Percentiles rank a stretch among this genome's conserved stretches.
These are phyloP conservation scores for Rhynchotus rufescens DNA, from an alignment of 2,797 vertebrate genomes.

Conservation along the genomic window DNA sequence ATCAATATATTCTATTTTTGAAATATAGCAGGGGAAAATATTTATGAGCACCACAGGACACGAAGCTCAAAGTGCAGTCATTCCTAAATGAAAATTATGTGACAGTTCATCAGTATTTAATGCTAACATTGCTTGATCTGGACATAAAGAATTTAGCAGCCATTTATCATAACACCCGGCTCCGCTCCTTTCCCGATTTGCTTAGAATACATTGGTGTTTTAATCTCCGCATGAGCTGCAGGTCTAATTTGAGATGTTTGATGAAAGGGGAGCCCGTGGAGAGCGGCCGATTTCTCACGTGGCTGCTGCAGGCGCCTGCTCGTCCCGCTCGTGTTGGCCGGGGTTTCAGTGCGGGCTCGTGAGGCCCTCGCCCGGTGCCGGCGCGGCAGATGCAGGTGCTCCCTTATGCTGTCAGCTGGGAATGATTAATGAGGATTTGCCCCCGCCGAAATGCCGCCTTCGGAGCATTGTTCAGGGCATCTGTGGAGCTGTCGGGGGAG, in stretches of 20 bases:
- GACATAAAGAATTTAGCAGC: slow-evolving; percentile 82
- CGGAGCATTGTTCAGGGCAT: slow-evolving; percentile 88
- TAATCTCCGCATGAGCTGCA: slow-evolving; percentile 64
- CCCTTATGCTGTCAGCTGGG: slow-evolving; percentile 86
- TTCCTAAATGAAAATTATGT: slow-evolving; percentile 83
- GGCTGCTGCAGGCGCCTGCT: slow-evolving; percentile 67
- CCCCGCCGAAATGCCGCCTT: slow-evolving; percentile 86
- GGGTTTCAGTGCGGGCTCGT: slow-evolving; percentile 72
- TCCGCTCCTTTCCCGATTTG: slow-evolving; percentile 71
- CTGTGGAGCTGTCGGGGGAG: slow-evolving; percentile 88
- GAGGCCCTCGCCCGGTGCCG: slow-evolving; percentile 76
- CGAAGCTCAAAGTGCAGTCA: slow-evolving; percentile 72
- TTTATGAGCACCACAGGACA: slow-evolving; percentile 78
- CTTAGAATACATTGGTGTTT: slow-evolving; percentile 68
- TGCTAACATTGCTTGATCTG: slow-evolving; percentile 78
- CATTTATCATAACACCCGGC: slow-evolving; percentile 77
- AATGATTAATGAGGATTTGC: slow-evolving; percentile 90
- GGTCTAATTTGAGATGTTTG: slow-evolving; percentile 76
- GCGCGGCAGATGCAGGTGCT: slow-evolving; percentile 86
- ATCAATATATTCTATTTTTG: slow-evolving; percentile 57
- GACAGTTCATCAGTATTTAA: slow-evolving; percentile 84
- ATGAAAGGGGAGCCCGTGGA: slow-evolving; percentile 64
- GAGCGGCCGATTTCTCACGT: slow-evolving; percentile 67
- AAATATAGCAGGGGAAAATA: slow-evolving; percentile 77
- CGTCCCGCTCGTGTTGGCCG: slow-evolving; percentile 66